Percentiles rank a stretch among this genome's conserved stretches.
Conservation (phyloP, 2,113 vertebrate species). For the Ceratotherium simum region DNA sequence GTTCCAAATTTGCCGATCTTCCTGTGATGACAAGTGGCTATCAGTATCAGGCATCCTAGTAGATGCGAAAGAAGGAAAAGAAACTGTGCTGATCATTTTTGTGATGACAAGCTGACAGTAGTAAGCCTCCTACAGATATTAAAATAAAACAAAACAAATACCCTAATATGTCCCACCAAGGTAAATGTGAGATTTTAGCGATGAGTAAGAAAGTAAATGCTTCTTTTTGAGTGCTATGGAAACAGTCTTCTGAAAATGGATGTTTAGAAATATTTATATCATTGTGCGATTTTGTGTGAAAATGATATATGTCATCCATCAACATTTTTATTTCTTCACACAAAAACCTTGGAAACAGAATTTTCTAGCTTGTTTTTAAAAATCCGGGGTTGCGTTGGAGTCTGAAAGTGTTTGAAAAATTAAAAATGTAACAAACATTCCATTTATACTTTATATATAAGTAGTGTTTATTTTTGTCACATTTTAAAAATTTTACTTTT, state of each 20-base stretch:
- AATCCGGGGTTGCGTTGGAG: neutral
- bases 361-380: neutral
- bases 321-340: neutral
- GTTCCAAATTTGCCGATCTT: conserved; percentile 40
- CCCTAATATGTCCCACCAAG: neutral
- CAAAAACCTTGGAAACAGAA: neutral
- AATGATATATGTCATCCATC: neutral
- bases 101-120: neutral
- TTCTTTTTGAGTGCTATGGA: neutral
- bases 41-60: neutral
- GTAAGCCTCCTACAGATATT: neutral
- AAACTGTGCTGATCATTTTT: neutral
- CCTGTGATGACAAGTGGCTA: neutral
- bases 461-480: neutral
- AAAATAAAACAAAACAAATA: neutral
- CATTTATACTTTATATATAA: neutral
- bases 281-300: neutral
- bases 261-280: neutral
- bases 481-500: conserved; percentile 18
- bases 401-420: conserved; percentile 4
- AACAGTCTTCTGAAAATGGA: neutral
- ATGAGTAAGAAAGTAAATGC: neutral
- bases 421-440: neutral
- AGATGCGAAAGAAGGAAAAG: neutral
- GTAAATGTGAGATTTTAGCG: neutral